phyloP scores from a whole-genome alignment of 2,888 invertebrate species.

The Dryomyza anilis region DNA sequence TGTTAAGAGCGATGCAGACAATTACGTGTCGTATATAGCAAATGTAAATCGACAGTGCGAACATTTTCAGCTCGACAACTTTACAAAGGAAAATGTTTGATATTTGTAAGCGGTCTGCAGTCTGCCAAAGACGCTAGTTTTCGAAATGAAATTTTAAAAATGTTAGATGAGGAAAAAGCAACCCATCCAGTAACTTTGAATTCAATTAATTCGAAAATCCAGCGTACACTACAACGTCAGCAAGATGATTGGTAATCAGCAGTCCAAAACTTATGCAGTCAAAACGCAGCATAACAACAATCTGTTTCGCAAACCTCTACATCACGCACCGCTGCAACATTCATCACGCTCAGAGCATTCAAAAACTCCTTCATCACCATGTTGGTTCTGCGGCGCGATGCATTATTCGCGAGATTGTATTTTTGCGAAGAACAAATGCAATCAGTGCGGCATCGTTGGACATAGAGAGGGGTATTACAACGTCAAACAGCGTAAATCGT shows the following conservation, averaged over 20 bases:
- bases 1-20: too few species aligned
- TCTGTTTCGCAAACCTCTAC: too few species aligned
- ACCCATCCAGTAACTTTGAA: background rate
- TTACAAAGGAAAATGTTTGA: background rate
- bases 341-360: background rate
- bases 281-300: background rate
- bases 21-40: background rate
- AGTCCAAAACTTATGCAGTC: background rate
- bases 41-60: background rate
- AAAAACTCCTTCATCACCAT: conserved; percentile 14
- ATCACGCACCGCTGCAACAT: background rate
- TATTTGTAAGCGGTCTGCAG: too few species aligned
- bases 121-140: background rate
- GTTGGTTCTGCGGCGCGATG: too few species aligned
- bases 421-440: too few species aligned
- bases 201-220: background rate
- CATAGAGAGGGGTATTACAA: too few species aligned
- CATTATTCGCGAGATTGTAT: conserved; percentile 6
- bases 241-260: background rate
- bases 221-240: background rate
- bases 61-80: background rate
- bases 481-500: too few species aligned
- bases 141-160: background rate
- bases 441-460: too few species aligned
- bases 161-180: too few species aligned